Conservation (phyloP, 2,113 vertebrate genomes). For the Urocitellus parryii region DNA sequence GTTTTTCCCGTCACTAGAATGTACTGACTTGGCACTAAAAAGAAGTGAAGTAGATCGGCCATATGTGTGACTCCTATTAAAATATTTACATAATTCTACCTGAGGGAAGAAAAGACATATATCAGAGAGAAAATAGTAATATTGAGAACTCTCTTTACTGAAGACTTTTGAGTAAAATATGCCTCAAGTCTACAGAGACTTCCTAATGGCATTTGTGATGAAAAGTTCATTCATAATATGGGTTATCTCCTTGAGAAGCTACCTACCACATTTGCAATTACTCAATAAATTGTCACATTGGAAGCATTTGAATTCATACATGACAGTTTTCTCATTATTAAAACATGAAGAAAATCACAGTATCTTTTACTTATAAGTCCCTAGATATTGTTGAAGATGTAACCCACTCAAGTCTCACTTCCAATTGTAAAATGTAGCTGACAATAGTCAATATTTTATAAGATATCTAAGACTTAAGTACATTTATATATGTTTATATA, state of each 20-base stretch:
- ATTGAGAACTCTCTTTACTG: not conserved
- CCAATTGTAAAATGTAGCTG: not conserved
- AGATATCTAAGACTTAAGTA: not conserved
- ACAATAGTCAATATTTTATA: not conserved
- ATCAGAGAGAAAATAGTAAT: conserved; percentile 15
- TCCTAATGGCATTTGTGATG: not conserved
- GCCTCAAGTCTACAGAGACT: not conserved
- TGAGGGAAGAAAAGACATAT: not conserved
- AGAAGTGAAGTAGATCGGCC: conserved; percentile 17
- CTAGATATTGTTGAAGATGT: not conserved
- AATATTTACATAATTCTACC: not conserved
- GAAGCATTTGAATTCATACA: not conserved
- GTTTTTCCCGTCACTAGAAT: not conserved
- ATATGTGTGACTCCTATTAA: not conserved
- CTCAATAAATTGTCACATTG: not conserved
- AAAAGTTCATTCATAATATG: conserved; percentile 53
- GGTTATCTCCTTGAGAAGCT: not conserved
- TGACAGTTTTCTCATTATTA: conserved; percentile 13
- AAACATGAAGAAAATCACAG: not conserved
- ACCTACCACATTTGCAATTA: not conserved
- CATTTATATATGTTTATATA: no score
- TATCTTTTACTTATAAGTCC: conserved; percentile 14
- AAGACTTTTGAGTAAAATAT: conserved; percentile 45
- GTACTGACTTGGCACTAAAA: not conserved
- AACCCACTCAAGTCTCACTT: not conserved